Evolutionary conservation across 2,797 vertebrate species (phyloP), one percentile per base, ranked within the genome.

Genomic region (Notolepis coatsorum): DNA sequence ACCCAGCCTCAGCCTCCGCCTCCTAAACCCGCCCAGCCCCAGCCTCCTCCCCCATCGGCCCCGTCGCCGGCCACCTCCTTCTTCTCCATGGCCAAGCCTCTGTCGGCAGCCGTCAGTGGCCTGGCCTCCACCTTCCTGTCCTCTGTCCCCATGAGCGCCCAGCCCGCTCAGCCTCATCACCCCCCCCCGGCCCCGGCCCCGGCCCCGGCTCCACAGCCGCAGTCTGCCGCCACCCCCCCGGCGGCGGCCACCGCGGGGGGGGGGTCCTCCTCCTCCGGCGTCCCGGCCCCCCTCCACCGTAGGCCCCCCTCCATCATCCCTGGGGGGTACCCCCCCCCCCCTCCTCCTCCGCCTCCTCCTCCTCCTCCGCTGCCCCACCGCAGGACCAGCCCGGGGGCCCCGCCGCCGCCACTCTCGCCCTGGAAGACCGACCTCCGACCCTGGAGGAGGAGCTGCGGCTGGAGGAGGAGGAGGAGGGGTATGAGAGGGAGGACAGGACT

Each of bases 71-170:
- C 92, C 48, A 87, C 90, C 0, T 93, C 92, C 56, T 93, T 93
- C 79, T 93, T 93, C 63, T 92, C 92, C 31, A 93, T 93, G 91
- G 90, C 92, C 52, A 93, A 93, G 61, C 92, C 92, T 15, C 68
- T 93, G 17, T 88, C 90, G 17, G 91, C 91, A 38, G 91, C 91
- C 20, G 92, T 93, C 69, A 89, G 89, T 13, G 92, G 92, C 5
- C 52, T 93, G 62, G 91, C 90, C 39, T 91, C 91, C 15, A 71
- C 88, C 49, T 89, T 92, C 80, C 74, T 89, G 61, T 89, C 85
- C 35, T 78, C 87, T 27, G 83, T 87, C 68, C 86, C 89, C 62
- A 52, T 65, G n/a, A n/a, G n/a, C 5, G 33, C 84, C 43, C 80
- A 82, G 52, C 70, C 87, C 1, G 33, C 84, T 45, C 89, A 89